Base-by-base conservation (phyloP, 2,888 invertebrate species). In the Lithophane ornitopus region DNA sequence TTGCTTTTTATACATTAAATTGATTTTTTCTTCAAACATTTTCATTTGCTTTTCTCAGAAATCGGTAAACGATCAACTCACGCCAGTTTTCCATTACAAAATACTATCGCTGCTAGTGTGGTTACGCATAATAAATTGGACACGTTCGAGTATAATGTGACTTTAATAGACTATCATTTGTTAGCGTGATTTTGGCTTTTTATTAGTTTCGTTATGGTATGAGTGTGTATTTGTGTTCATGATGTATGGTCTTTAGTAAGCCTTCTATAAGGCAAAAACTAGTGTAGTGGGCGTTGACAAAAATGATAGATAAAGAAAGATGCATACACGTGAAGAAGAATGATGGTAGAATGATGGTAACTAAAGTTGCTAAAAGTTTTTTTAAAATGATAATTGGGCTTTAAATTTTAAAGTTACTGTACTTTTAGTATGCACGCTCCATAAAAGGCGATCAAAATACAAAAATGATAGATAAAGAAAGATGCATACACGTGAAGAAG, bases 51-150 rank as follows among this genome's bases (percentile, higher is more conserved):
- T 0, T 14, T 49, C 14, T 28, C 14, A 28, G 28, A 49, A 16
- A 22, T 22, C 28, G 16, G 6, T 14, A 28, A 49, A 41, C 22
- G 12, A 62, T 28, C 1, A 49, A 62, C 49, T 61, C 70, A 70
- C 76, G 62, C 76, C 59, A 86, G 78, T 76, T 87, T 89, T 84
- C 87, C 75, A 86, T 89, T 85, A 88, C 79, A 83, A 86, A 80
- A 86, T 76, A 82, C 44, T 58, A 59, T 75, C 41, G 12, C 54
- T 63, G 6, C 11, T 26, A 11, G 16, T 58, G 54, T 56, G 52
- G 75, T 76, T 74, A 76, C 70, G 26, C 58, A 44, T 75, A 65
- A 78, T 69, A 56, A 75, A 79, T 82, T 69, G 56, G 56, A 49
- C 70, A 66, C 56, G n/a, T 66, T 61, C 34, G 14, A 58, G 11